phyloP scores from a whole-genome alignment of 1,140 invertebrate species.

The Diabrotica virgifera region DNA sequence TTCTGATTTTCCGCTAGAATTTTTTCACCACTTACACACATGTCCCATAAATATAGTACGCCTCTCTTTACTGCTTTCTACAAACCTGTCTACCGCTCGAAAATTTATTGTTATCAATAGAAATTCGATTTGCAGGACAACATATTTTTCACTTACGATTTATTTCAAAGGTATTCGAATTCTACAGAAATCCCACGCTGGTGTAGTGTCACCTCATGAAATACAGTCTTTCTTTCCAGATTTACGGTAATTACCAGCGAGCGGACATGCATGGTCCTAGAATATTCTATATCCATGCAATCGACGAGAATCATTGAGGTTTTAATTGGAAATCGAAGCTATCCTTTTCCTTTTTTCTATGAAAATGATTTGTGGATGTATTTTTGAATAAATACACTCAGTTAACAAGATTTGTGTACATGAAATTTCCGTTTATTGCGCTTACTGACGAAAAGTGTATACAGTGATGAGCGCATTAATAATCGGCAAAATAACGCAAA shows the following conservation, averaged over 20 bases:
- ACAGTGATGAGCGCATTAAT: no score
- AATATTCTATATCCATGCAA: background rate
- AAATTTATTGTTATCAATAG: slow-evolving; percentile 46
- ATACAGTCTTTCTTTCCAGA: slow-evolving; percentile 3
- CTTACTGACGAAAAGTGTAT: no score
- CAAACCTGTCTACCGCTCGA: slow-evolving; percentile 27
- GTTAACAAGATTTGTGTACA: no score
- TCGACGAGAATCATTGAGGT: no score
- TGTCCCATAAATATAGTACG: slow-evolving; percentile 23
- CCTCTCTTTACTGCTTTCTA: slow-evolving; percentile 16
- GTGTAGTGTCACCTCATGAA: slow-evolving; percentile 18
- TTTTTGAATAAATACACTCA: no score
- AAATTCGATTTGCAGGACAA: slow-evolving; percentile 47
- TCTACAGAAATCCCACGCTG: slow-evolving; percentile 28
- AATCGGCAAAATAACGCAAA: no score
- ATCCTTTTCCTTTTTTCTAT: no score
- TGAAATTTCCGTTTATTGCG: no score
- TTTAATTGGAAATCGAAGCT: no score
- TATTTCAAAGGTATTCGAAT: slow-evolving; percentile 37
- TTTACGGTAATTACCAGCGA: background rate
- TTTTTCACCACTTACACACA: slow-evolving; percentile 10
- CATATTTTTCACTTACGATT: slow-evolving; percentile 46
- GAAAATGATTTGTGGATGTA: no score
- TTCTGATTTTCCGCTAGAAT: background rate
- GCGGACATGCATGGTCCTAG: background rate